These are phyloP conservation scores for Diglossa cyanea DNA, from an alignment of 2,797 vertebrate genomes.

Conservation along the genomic window DNA sequence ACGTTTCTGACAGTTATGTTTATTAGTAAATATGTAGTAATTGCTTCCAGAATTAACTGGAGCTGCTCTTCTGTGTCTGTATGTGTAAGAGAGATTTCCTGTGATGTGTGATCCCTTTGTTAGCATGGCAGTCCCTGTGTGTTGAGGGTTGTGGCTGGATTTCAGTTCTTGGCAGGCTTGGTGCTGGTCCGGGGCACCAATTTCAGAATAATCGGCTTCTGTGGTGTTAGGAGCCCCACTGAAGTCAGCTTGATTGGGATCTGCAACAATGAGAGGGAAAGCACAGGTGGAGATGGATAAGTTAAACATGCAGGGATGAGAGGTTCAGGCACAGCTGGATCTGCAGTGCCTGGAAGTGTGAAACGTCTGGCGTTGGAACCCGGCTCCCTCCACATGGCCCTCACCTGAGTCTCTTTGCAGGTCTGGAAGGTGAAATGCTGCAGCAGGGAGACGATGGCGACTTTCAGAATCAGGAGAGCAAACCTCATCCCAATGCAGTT, in stretches of 20 bases:
- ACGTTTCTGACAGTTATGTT: conserved; percentile 41
- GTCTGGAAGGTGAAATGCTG: conserved; percentile 81
- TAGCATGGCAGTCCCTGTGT: background rate
- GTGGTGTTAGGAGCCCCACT: background rate
- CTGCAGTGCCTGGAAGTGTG: rapidly evolving
- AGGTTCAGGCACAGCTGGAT: background rate
- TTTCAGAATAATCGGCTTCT: conserved; percentile 44
- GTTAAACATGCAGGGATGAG: background rate
- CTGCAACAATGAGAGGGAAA: background rate
- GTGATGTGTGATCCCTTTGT: background rate
- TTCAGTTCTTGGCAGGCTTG: background rate
- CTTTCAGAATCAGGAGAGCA: conserved; percentile 80
- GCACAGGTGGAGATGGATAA: background rate
- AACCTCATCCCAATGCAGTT: conserved; percentile 89
- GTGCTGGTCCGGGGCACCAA: background rate
- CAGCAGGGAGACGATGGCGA: conserved; percentile 73
- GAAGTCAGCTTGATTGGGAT: conserved; percentile 14
- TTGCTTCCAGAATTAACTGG: conserved; percentile 23
- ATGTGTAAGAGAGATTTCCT: background rate
- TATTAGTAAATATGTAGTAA: conserved; percentile 32
- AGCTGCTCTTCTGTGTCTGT: background rate
- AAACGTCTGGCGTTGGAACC: rapidly evolving
- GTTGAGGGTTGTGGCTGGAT: background rate
- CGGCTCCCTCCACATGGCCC: background rate
- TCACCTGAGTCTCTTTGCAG: conserved; percentile 85